Evolutionary conservation across 1,140 invertebrate species (phyloP), one percentile per base, ranked within the genome.

Genomic region (Drosophila miranda): DNA sequence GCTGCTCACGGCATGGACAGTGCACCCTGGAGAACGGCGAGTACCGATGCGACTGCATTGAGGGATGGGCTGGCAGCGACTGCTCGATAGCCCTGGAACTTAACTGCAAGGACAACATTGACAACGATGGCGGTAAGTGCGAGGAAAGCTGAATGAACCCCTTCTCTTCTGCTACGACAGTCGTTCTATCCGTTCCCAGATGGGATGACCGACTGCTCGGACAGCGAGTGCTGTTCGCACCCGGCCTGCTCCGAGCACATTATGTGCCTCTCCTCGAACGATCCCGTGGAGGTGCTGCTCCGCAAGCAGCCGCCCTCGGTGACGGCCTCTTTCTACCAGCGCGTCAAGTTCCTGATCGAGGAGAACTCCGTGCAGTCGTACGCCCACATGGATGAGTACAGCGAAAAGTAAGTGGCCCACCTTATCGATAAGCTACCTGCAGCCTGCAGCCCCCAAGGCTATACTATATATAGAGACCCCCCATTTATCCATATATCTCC

Each of bases 331-430:
- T 99, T 99, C 92, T 99, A 99, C 90, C 98, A 99, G 91, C 94
- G 98, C 44, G 98, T 99, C 90, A 98, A 98, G 90, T 99, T 99
- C 92, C 94, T 99, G 56, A 98, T 99, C 61, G 98, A 99, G 92
- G 98, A 99, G 91, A 98, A 99, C 91, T 98, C 97, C 61, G 98
- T 99, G 26, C 99, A 99, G 92, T 98, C 96, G 86, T 99, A 99
- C 92, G 98, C 98, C 21, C 97, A 98, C 89, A 96, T 96, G 93
- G 97, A 98, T 92, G 97, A 98, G 92, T 99, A 99, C 93, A 98
- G 97, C 78, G 98, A 99, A 94, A 99, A 97, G 98, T 99, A 95
- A 95, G 95, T 94, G 70, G 68, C 87, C 51, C 21, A 59, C 62
- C 70, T 57, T 67, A 19, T 30, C 23, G 63, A 46, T 71, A 34